These are phyloP conservation scores for Chloroclysta siterata DNA, from an alignment of 2,888 invertebrate genomes.

Conservation along the genomic window DNA sequence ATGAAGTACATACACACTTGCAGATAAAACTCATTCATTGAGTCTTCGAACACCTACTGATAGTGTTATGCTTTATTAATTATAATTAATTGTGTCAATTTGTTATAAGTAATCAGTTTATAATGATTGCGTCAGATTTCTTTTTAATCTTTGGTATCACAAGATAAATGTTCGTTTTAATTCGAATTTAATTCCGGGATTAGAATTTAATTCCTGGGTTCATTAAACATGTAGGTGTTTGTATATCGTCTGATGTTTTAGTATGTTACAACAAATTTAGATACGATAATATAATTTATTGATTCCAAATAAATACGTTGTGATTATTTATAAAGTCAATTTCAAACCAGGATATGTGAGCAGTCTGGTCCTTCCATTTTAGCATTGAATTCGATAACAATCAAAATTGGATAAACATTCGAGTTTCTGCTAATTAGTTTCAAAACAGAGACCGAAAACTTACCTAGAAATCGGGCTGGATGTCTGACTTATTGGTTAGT, in stretches of 20 bases:
- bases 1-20: slow-evolving; percentile 15
- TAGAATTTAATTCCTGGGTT: no score
- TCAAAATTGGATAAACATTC: neutral
- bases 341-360: no score
- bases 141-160: neutral
- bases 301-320: no score
- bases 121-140: slow-evolving; percentile 15
- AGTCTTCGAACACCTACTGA: slow-evolving; percentile 19
- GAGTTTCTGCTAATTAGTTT: slow-evolving; percentile 23
- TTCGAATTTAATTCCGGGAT: no score
- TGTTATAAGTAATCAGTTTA: slow-evolving; percentile 14
- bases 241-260: no score
- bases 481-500: slow-evolving; percentile 25
- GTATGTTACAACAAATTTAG: no score
- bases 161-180: neutral
- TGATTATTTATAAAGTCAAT: no score
- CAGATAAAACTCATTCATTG: slow-evolving; percentile 32
- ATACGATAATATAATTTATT: no score
- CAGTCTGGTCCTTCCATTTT: no score
- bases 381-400: no score
- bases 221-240: no score
- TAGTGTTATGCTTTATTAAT: slow-evolving; percentile 17
- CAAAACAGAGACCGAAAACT: slow-evolving; percentile 18
- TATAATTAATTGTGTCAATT: slow-evolving; percentile 23
- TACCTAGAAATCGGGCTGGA: slow-evolving; percentile 26